Base-by-base conservation (phyloP, 2,797 vertebrate species). In the Tenualosa thibaudeaui region DNA sequence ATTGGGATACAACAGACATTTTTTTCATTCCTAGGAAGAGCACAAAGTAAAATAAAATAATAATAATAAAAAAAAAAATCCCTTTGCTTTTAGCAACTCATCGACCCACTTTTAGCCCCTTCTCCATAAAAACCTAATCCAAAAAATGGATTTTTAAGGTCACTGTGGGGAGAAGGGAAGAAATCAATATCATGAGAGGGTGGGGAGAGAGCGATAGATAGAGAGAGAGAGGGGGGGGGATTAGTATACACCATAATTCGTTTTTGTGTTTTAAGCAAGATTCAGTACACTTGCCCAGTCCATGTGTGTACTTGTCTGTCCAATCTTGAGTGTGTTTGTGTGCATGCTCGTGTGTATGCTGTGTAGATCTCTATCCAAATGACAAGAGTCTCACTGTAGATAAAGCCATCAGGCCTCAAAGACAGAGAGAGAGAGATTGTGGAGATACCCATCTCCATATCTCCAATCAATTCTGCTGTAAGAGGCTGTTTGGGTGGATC, bases 1-100 rank as follows among this genome's bases (percentile, higher is more conserved):
- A 88, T 86, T 84, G 43, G 56, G 83, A 87, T 85, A 82, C 84
- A 85, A 65, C 82, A 81, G 71, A 83, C 31, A 75, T 78, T 68
- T 86, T 82, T 43, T 46, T 19, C 54, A 22, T 71, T 83, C 3
- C 9, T 37, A 86, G 81, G 85, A 87, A 71, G 24, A 60, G 82
- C 65, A 65, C 82, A 50, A n/a, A 71, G 84, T 81, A 82, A 82
- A 86, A 65, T 54, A 54, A 62, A 62, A 62, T 24, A 62, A 62
- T 24, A 24, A 62, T 60, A 62, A 31, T 31, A 31, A 31, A 58
- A 58, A 62, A 62, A 62, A n/a, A 60, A 62, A 24, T 24, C n/a
- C 71, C 60, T 81, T 65, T 58, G 54, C 19, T 83, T 46, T 81
- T 82, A 84, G 53, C 37, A 87, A 81, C 83, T 85, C 49, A 40